phyloP scores from a whole-genome alignment of 1,140 invertebrate genomes.

The Aphelenchoides besseyi region DNA sequence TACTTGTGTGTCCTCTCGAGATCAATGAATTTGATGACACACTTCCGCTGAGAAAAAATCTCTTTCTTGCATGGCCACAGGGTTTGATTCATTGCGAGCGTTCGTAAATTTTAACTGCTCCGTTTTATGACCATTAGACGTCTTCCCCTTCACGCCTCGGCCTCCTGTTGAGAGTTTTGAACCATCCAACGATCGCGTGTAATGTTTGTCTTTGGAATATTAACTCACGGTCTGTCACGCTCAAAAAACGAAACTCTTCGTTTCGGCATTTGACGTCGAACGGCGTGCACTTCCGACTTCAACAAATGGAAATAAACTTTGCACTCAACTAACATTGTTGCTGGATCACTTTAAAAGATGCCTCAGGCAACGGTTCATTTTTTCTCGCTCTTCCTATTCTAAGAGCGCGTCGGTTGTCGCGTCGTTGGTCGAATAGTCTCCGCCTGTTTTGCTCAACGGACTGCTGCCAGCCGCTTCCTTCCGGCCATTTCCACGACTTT shows the following conservation, averaged over 20 bases:
- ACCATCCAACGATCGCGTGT: background rate
- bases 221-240: too few relatives aligned
- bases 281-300: background rate
- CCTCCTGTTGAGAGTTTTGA: too few relatives aligned
- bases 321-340: background rate
- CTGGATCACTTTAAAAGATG: background rate
- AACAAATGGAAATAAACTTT: slow-evolving; percentile 4
- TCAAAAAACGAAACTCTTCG: too few relatives aligned
- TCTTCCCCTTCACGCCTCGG: too few relatives aligned
- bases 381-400: background rate
- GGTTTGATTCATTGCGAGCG: background rate
- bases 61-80: too few relatives aligned
- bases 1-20: too few relatives aligned
- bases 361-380: background rate
- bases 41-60: too few relatives aligned
- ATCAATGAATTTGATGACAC: too few relatives aligned
- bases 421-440: too few relatives aligned
- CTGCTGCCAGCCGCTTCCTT: background rate
- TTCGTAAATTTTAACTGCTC: background rate
- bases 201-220: background rate
- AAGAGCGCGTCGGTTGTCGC: background rate
- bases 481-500: background rate
- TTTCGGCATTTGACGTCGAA: slow-evolving; percentile 1
- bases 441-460: background rate
- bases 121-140: too few relatives aligned